Evolutionary conservation across 2,888 invertebrate species (phyloP), one percentile per base, ranked within the genome.

Genomic region (Leucozona laternaria): DNA sequence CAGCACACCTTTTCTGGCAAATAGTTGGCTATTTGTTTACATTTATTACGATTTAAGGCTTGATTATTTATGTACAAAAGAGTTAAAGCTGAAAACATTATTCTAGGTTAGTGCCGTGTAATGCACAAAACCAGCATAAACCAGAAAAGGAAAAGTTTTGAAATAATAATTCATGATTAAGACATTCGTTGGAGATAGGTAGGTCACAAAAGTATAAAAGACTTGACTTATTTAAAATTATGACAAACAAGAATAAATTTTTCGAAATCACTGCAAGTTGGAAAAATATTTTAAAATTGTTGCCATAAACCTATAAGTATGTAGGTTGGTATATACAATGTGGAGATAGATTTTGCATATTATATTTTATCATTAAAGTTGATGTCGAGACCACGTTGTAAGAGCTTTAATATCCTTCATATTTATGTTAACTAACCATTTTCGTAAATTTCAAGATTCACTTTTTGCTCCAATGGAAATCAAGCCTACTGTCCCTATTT

Each of bases 21-120:
- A 60, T 60, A 60, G 60, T 70, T 77, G 70, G 70, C 77, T 50
- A 77, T 77, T 77, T 77, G 77, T 77, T 77, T 77, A 70, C 68
- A 70, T 77, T 77, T 70, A 70, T 60, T 37, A 25, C 37, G 70
- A 70, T 60, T 77, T 77, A 77, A 70, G 25, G 68, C 40, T 77
- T 77, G 70, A 75, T 64, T 75, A 75, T 75, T 75, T 75, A 77
- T 70, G 68, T 37, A 70, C 15, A 43, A 17, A 17, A n/a, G 43
- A 37, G 48, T 31, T 57, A 48, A 58, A 58, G 40, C 40, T 37
- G 25, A 25, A 58, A 57, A 37, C 45, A 76, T 76, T 57, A 76
- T 34, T 76, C 43, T 57, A 43, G 45, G 64, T 68, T 68, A 77
- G 57, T 48, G 34, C n/a, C 28, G 11, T 66, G 45, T 17, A n/a